phyloP scores from a whole-genome alignment of 2,888 invertebrate species.

The Ormyrus rosae region DNA sequence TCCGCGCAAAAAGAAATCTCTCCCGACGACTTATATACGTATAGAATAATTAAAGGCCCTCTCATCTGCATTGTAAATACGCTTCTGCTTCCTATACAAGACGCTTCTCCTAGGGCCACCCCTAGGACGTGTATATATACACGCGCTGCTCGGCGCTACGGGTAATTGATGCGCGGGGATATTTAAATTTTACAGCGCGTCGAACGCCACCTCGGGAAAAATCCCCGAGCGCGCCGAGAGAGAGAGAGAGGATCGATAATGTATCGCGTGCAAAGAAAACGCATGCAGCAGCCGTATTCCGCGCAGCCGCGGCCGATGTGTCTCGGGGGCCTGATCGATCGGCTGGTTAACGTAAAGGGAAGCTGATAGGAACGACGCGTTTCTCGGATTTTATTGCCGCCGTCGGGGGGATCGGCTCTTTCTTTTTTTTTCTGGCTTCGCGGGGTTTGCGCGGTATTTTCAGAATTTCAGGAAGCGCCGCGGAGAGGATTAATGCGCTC shows the following conservation, averaged over 20 bases:
- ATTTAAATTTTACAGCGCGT: conserved; percentile 52
- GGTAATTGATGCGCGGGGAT: conserved; percentile 55
- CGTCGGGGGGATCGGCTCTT: not conserved
- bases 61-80: conserved; percentile 58
- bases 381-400: conserved; percentile 11
- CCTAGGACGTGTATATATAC: not conserved
- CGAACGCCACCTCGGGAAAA: conserved; percentile 22
- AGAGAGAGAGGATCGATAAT: conserved; percentile 34
- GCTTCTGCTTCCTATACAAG: conserved; percentile 52
- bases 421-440: not conserved
- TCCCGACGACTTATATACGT: conserved; percentile 31
- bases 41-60: conserved; percentile 55
- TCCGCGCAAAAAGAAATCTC: not conserved
- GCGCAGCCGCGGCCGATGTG: conserved; percentile 31
- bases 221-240: not conserved
- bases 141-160: conserved; percentile 1
- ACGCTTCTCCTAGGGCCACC: conserved; percentile 1
- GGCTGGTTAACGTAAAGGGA: not conserved
- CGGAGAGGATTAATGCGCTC: not conserved
- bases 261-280: conserved; percentile 38
- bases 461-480: conserved; percentile 31
- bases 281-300: conserved; percentile 52
- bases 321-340: conserved; percentile 23
- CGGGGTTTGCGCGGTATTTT: conserved; percentile 13
- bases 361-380: conserved; percentile 12